Base-by-base conservation (phyloP, 2,888 invertebrate genomes). In the Tiliacea aurago region DNA sequence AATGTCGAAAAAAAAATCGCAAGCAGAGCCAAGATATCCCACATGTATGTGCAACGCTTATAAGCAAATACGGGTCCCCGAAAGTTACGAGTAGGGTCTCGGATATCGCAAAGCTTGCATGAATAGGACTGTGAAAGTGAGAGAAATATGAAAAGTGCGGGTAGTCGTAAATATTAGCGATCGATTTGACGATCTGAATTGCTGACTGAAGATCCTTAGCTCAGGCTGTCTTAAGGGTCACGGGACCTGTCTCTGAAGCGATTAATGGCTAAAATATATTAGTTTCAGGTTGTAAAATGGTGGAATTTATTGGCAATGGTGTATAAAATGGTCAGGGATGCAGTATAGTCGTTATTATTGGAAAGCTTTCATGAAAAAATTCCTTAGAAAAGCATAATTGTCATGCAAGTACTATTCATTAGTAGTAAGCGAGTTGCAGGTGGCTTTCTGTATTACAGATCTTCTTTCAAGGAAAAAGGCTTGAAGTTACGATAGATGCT, bases 121-220 rank as follows among this genome's bases (percentile, higher is more conserved):
- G 68, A 79, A 86, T 71, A 82, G 74, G 76, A 86, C 80, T 80
- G 74, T 59, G 77, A 79, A 84, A 82, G 41, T 82, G 70, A 76
- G 77, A 78, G 76, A 86, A 82, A 78, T 86, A 82, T 84, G 84
- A 73, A 85, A 67, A 70, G 76, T 84, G 81, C 75, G 84, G 84
- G 80, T 77, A 49, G 70, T 82, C 84, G 80, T 85, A 86, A 85
- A 85, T 85, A 86, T 85, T 86, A 84, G 80, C 79, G 63, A 73
- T 65, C 61, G 58, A 62, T 75, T 65, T 84, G 67, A 75, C 70
- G 80, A 84, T 68, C 62, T 23, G 59, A 68, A 81, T 65, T 65
- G 84, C 81, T 84, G 70, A 70, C 70, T 41, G 7, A 45, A 58
- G 11, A 43, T 59, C 51, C 71, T 66, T 61, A 63, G 43, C 28